Conservation (phyloP, 2,888 invertebrate genomes). For the Melipona beecheii region DNA sequence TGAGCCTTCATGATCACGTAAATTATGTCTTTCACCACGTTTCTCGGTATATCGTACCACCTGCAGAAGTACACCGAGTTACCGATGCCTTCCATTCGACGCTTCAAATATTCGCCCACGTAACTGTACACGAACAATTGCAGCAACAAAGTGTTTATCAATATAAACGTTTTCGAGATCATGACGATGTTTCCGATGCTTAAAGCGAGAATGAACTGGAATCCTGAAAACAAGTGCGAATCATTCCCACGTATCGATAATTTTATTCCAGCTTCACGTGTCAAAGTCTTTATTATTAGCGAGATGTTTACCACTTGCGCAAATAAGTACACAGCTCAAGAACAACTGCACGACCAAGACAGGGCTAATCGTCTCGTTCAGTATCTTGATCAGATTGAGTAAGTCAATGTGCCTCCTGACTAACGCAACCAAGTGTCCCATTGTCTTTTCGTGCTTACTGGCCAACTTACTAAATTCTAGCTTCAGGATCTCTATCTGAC, state of each 20-base stretch:
- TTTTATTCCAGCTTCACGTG: background rate
- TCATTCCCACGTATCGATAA: background rate
- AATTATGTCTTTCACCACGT: background rate
- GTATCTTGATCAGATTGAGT: constrained; percentile 48
- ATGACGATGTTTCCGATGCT: background rate
- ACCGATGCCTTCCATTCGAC: constrained; percentile 20
- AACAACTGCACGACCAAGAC: constrained; percentile 24
- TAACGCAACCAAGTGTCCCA: background rate
- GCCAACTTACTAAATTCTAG: constrained; percentile 6
- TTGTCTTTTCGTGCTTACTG: background rate
- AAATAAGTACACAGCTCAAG: constrained; percentile 30
- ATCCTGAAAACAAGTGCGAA: background rate
- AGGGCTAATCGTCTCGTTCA: constrained; percentile 57
- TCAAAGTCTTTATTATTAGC: background rate
- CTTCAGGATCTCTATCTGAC: constrained; percentile 76
- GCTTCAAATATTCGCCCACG: constrained; percentile 35
- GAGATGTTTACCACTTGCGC: constrained; percentile 13
- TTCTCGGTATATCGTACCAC: constrained; percentile 29
- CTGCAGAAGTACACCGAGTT: constrained; percentile 4
- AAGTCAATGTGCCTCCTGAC: constrained; percentile 63
- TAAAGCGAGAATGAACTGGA: constrained; percentile 34
- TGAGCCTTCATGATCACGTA: constrained; percentile 16
- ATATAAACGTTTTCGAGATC: constrained; percentile 4
- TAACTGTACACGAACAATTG: constrained; percentile 42
- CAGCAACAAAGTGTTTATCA: background rate